Evolutionary conservation across 2,888 invertebrate genomes (phyloP).

Genomic region (Stegana nigrithorax): DNA sequence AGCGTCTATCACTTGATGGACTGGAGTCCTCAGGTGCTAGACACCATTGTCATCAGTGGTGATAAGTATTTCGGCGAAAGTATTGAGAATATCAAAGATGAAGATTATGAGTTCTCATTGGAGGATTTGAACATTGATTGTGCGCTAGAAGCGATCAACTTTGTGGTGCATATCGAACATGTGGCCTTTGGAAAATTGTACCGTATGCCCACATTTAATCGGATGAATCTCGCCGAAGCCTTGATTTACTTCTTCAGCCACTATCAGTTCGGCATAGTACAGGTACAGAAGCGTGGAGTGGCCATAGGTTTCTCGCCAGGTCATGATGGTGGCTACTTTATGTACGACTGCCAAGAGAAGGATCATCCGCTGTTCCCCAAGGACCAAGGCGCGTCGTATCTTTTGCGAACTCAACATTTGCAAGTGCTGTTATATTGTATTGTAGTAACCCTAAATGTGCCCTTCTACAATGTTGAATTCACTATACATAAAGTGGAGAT

Average conservation of each 20-base stretch:
- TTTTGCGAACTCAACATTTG: slow-evolving; percentile 73
- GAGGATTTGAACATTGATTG: slow-evolving; percentile 72
- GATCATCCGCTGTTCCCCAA: slow-evolving; percentile 74
- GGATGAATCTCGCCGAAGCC: slow-evolving; percentile 75
- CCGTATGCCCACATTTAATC: slow-evolving; percentile 59
- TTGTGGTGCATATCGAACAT: slow-evolving; percentile 72
- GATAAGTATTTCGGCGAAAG: slow-evolving; percentile 72
- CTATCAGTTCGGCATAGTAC: slow-evolving; percentile 71
- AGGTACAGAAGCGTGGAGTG: slow-evolving; percentile 71
- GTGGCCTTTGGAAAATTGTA: slow-evolving; percentile 75
- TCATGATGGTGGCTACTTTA: slow-evolving; percentile 72
- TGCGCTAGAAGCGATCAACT: slow-evolving; percentile 72
- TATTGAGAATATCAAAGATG: slow-evolving; percentile 67
- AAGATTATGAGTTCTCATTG: slow-evolving; percentile 72
- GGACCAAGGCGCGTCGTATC: slow-evolving; percentile 72
- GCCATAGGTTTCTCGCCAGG: slow-evolving; percentile 70
- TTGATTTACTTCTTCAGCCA: slow-evolving; percentile 74
- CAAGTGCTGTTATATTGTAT: slow-evolving; percentile 75
- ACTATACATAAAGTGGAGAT: slow-evolving; percentile 69
- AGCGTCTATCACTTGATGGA: slow-evolving; percentile 73
- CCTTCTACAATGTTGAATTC: slow-evolving; percentile 72
- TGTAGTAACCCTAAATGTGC: slow-evolving; percentile 73
- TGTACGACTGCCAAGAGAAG: slow-evolving; percentile 76
- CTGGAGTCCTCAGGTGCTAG: slow-evolving; percentile 75
- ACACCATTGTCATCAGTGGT: slow-evolving; percentile 74